These are phyloP conservation scores for Chelonia mydas DNA, from an alignment of 2,797 vertebrate genomes.

Conservation along the genomic window DNA sequence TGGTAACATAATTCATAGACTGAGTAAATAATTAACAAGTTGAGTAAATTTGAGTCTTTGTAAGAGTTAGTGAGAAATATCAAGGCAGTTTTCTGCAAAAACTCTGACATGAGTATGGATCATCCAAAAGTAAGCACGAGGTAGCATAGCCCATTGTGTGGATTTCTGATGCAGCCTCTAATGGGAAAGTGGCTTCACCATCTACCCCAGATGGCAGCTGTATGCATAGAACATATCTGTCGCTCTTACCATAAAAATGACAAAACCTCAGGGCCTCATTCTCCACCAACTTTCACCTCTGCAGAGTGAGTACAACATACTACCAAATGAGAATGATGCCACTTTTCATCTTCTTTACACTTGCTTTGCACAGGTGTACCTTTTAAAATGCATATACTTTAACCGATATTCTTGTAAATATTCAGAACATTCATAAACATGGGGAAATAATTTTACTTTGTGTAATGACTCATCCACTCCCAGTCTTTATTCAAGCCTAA, in stretches of 20 bases:
- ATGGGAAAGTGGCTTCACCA: background rate
- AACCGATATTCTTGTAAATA: conserved; percentile 34
- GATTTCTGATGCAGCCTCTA: conserved; percentile 10
- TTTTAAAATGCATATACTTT: conserved; percentile 49
- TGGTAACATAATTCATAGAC: background rate
- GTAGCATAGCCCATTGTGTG: background rate
- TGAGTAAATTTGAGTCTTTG: background rate
- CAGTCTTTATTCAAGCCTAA: no score
- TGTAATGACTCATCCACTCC: no score
- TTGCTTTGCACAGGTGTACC: conserved; percentile 20
- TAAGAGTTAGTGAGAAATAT: background rate
- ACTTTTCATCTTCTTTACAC: conserved; percentile 34
- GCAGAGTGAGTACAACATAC: background rate
- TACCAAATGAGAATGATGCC: background rate
- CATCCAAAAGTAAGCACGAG: background rate
- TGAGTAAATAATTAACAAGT: background rate
- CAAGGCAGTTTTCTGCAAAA: background rate
- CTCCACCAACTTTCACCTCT: background rate
- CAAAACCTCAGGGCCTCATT: background rate
- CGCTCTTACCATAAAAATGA: background rate
- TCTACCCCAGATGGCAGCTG: background rate
- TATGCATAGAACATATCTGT: background rate
- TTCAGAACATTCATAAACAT: background rate
- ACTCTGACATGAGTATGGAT: conserved; percentile 18
- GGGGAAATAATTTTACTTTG: no score